Evolutionary conservation across 2,797 vertebrate species (phyloP), one percentile per base, ranked within the genome.

Genomic region (Eurystomus glaucurus): DNA sequence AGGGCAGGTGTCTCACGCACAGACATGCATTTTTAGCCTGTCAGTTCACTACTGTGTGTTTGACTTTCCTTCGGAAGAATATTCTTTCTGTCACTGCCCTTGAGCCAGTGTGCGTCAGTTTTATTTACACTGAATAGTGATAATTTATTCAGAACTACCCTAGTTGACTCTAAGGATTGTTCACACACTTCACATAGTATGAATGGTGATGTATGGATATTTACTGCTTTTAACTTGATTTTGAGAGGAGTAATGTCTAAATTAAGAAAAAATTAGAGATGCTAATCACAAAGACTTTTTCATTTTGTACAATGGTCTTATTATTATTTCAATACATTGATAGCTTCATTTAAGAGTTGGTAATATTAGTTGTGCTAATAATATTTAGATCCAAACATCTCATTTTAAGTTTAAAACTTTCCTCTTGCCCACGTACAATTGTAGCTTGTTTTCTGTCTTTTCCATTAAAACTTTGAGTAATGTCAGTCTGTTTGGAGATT

Each of bases 101-200:
- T 61, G 10, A 84, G 29, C 18, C 8, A 86, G 4, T 33, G 19
- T 86, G 5, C 76, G 37, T 52, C 43, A 41, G 22, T 50, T 80
- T 78, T 88, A 54, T 68, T 92, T 78, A 29, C 39, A 25, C 18
- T 85, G 29, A 81, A 61, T 18, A 54, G 21, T n/a, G 29, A 22
- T 65, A 81, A 93, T 81, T 75, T 96, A 88, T 71, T 81, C 41
- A 50, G 35, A 75, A 45, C 10, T 78, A 26, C 31, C 88, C 10
- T 33, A 22, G 5, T 10, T 84, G 31, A 86, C 37, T 48, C 15
- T 54, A 20, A 75, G 65, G 31, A 46, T 70, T 88, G 20, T 55
- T 91, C 25, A 29, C 26, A 75, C 88, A 14, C 20, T 62, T 90
- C 31, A 26, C 14, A 9, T 66, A 11, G 45, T 65, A 29, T 15